These are phyloP conservation scores for Apocheima hispidaria DNA, from an alignment of 2,888 invertebrate species.

Conservation along the genomic window DNA sequence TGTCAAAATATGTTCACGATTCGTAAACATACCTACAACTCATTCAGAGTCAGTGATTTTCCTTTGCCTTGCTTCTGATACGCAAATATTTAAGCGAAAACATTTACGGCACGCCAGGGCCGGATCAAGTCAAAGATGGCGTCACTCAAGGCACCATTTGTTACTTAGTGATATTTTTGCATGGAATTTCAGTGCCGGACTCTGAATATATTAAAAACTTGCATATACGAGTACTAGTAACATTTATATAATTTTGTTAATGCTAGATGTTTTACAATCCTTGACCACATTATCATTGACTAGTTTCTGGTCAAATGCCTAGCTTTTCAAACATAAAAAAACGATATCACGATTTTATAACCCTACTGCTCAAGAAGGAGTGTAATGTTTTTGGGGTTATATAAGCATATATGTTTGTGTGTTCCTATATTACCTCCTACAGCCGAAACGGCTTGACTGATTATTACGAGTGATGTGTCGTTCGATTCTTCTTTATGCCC, in stretches of 20 bases:
- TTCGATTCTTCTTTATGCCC: no score
- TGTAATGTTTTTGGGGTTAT: no score
- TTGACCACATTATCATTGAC: no score
- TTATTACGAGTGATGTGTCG: no score
- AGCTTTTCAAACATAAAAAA: background rate
- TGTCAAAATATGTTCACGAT: constrained; percentile 20
- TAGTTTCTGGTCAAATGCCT: no score
- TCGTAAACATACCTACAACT: constrained; percentile 21
- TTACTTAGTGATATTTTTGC: constrained; percentile 8
- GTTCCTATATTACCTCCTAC: no score
- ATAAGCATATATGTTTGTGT: no score
- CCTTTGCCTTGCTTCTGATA: constrained; percentile 37
- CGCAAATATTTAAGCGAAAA: constrained; percentile 38
- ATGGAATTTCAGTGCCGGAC: background rate
- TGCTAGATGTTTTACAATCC: no score
- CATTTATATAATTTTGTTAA: background rate
- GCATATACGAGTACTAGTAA: background rate
- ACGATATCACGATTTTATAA: no score
- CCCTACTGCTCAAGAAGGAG: no score
- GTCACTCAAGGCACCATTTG: constrained; percentile 18
- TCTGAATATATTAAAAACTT: background rate
- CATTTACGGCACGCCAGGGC: constrained; percentile 32
- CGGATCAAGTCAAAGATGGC: constrained; percentile 19
- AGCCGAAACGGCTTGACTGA: no score
- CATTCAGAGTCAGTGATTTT: constrained; percentile 45